Percentiles rank a stretch among this genome's conserved stretches.
Evolutionary conservation across 2,113 vertebrate species (phyloP).

Genomic region (Cardinalis cardinalis): DNA sequence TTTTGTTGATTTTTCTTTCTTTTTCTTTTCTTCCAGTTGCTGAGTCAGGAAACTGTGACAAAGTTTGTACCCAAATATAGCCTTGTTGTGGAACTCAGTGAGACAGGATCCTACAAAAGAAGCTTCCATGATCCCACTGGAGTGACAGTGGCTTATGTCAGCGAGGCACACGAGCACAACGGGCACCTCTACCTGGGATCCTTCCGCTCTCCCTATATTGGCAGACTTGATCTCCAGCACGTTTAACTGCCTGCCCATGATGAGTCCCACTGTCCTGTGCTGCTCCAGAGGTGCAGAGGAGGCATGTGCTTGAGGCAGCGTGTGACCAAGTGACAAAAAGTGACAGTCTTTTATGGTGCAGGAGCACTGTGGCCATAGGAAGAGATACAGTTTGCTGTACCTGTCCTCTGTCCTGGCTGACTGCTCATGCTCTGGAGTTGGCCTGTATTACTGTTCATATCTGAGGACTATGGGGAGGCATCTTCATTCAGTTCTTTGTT

Average conservation of each 20-base stretch:
- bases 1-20: not conserved
- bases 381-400: not conserved
- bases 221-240: slow-evolving; percentile 80
- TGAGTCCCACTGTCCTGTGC: not conserved
- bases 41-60: slow-evolving; percentile 84
- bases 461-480: not conserved
- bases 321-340: not conserved
- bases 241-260: slow-evolving; percentile 48
- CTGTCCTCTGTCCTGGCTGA: not conserved
- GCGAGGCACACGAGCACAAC: slow-evolving; percentile 86
- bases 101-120: slow-evolving; percentile 84
- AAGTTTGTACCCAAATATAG: slow-evolving; percentile 90
- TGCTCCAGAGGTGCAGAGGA: not conserved
- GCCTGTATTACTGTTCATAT: not conserved
- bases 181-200: slow-evolving; percentile 93
- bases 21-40: slow-evolving; percentile 71
- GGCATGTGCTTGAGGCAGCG: not conserved
- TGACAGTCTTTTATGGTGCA: not conserved
- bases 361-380: not conserved
- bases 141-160: slow-evolving; percentile 79
- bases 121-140: slow-evolving; percentile 92
- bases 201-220: slow-evolving; percentile 85
- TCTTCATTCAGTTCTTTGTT: not conserved
- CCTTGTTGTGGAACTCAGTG: slow-evolving; percentile 88
- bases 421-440: not conserved